These are phyloP conservation scores for Melikaiella ostensackeni DNA, from an alignment of 2,888 invertebrate genomes.

Conservation along the genomic window DNA sequence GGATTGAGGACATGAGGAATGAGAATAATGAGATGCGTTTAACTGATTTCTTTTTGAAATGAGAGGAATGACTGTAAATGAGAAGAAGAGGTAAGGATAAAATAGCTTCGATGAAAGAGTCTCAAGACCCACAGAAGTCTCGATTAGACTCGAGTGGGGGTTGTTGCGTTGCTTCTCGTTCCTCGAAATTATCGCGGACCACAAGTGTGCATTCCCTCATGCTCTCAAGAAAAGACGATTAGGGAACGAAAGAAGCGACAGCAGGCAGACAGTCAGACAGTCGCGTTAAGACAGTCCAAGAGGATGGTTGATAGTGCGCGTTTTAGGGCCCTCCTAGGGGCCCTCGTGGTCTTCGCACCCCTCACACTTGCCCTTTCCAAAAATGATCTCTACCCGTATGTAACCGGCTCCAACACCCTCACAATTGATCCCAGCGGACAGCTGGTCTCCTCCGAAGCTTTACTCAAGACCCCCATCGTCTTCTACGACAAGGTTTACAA, in stretches of 20 bases:
- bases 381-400: constrained; percentile 69
- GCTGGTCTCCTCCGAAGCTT: constrained; percentile 79
- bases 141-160: constrained; percentile 48
- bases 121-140: too few relatives aligned
- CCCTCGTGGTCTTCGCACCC: constrained; percentile 55
- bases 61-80: constrained; percentile 3
- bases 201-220: constrained; percentile 42
- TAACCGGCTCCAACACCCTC: constrained; percentile 58
- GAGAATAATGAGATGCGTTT: constrained; percentile 14
- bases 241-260: constrained; percentile 54
- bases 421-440: constrained; percentile 63
- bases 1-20: neutral
- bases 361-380: constrained; percentile 60
- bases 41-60: constrained; percentile 7
- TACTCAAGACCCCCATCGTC: constrained; percentile 85
- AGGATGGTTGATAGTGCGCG: constrained; percentile 70
- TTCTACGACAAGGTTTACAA: constrained; percentile 89
- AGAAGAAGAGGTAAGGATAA: too few relatives aligned
- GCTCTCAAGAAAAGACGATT: constrained; percentile 59
- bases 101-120: constrained; percentile 27
- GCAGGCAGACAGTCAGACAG: constrained; percentile 58
- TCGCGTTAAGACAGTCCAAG: constrained; percentile 68
- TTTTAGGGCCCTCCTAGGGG: constrained; percentile 58
- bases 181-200: constrained; percentile 58
- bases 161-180: constrained; percentile 24